These are phyloP conservation scores for Tenthredo scrophulariae DNA, from an alignment of 2,888 invertebrate species.

Conservation along the genomic window DNA sequence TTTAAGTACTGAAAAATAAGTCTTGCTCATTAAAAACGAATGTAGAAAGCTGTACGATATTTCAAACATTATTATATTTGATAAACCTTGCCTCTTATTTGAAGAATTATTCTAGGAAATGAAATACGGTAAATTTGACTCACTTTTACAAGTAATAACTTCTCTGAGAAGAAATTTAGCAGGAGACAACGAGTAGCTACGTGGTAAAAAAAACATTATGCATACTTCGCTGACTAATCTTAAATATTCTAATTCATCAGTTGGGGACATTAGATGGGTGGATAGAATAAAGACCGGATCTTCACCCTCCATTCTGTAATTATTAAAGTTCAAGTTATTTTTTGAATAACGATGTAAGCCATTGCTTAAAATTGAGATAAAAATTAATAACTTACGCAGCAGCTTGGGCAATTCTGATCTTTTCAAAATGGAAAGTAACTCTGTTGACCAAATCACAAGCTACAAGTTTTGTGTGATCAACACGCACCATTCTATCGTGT, in stretches of 20 bases:
- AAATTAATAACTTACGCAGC: constrained; percentile 83
- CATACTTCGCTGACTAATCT: constrained; percentile 90
- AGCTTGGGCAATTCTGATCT: constrained; percentile 88
- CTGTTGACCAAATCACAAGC: constrained; percentile 91
- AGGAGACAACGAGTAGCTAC: constrained; percentile 89
- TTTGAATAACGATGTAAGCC: constrained; percentile 39
- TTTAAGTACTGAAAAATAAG: constrained; percentile 84
- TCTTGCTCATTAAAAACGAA: constrained; percentile 43
- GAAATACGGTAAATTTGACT: constrained; percentile 61
- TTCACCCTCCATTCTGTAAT: constrained; percentile 71
- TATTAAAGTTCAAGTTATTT: background rate
- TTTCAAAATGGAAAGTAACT: constrained; percentile 92
- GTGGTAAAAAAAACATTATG: constrained; percentile 89
- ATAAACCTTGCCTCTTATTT: background rate
- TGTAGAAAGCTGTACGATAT: too few species aligned
- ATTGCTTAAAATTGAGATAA: constrained; percentile 49
- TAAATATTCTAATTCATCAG: constrained; percentile 89
- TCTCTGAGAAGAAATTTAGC: constrained; percentile 90
- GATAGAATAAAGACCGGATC: constrained; percentile 86
- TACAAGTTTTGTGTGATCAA: constrained; percentile 91
- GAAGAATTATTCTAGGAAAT: background rate
- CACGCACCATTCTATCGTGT: constrained; percentile 85
- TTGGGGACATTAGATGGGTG: constrained; percentile 86
- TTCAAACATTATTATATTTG: background rate
- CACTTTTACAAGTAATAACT: constrained; percentile 91